Conservation (phyloP, 2,888 invertebrate genomes). For the Ennomos fuscantarius region DNA sequence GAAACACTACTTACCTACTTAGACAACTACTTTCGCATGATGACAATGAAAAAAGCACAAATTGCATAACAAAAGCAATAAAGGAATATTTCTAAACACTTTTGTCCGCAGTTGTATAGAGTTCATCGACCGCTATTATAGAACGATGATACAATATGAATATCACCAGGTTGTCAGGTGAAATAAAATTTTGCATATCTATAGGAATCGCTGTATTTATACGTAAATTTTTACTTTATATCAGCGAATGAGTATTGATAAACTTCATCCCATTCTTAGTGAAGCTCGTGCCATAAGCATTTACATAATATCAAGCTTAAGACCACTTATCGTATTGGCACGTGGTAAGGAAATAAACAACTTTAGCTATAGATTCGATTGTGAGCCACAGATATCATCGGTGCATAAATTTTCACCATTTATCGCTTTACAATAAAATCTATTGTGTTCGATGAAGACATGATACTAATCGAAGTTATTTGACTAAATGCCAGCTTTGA, state of each 20-base stretch:
- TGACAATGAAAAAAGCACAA: conserved; percentile 21
- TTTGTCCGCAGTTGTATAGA: conserved; percentile 61
- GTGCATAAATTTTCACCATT: conserved; percentile 41
- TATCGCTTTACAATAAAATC: conserved; percentile 24
- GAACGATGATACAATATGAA: conserved; percentile 64
- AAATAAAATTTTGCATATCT: conserved; percentile 77
- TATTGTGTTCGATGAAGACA: conserved; percentile 9
- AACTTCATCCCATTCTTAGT: conserved; percentile 32
- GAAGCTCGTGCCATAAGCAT: conserved; percentile 51
- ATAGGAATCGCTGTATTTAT: conserved; percentile 64
- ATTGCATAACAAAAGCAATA: conserved; percentile 48
- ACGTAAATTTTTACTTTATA: conserved; percentile 65
- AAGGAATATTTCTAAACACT: conserved; percentile 45
- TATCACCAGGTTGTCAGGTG: conserved; percentile 64
- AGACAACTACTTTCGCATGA: conserved; percentile 17
- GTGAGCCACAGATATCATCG: conserved; percentile 29
- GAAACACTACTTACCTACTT: conserved; percentile 12
- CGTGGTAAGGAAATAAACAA: conserved; percentile 31
- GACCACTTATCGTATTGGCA: conserved; percentile 36
- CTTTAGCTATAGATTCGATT: conserved; percentile 29
- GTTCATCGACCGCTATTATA: conserved; percentile 70
- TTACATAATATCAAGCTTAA: conserved; percentile 58
- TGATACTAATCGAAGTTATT: conserved; percentile 27
- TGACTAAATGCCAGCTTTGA: conserved; percentile 20
- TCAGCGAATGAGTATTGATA: conserved; percentile 41